Conservation (phyloP, 2,888 invertebrate genomes). For the Chrysolina oricalcia region DNA sequence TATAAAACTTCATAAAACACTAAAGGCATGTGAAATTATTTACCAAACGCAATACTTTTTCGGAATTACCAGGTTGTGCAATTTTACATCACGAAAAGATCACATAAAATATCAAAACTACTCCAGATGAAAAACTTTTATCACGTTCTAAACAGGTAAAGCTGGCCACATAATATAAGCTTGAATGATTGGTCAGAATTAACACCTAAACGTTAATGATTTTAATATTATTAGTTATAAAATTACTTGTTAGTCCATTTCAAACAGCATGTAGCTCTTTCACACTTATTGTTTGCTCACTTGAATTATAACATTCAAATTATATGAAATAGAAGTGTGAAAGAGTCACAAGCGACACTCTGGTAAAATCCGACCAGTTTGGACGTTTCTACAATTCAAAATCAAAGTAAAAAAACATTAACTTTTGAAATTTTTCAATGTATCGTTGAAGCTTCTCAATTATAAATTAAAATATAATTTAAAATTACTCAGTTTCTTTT, state of each 20-base stretch:
- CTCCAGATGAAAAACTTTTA: constrained; percentile 15
- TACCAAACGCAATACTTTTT: constrained; percentile 52
- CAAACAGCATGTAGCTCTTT: not conserved
- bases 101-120: constrained; percentile 18
- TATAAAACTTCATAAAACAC: constrained; percentile 60
- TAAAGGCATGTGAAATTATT: constrained; percentile 50
- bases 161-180: constrained; percentile 1
- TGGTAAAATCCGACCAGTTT: not conserved
- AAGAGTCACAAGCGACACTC: not conserved
- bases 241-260: not conserved
- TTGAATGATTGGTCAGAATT: not conserved
- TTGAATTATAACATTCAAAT: not conserved
- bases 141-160: constrained; percentile 2
- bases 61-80: constrained; percentile 54
- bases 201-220: not conserved
- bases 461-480: too few relatives aligned
- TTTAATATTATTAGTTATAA: not conserved
- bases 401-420: too few relatives aligned
- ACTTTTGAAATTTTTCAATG: too few relatives aligned
- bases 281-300: not conserved
- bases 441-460: too few relatives aligned
- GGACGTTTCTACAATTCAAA: too few relatives aligned
- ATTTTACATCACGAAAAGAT: constrained; percentile 46
- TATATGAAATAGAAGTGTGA: not conserved
- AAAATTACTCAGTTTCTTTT: too few relatives aligned